Evolutionary conservation across 1,140 invertebrate species (phyloP).

Genomic region (Drosophila tristis): DNA sequence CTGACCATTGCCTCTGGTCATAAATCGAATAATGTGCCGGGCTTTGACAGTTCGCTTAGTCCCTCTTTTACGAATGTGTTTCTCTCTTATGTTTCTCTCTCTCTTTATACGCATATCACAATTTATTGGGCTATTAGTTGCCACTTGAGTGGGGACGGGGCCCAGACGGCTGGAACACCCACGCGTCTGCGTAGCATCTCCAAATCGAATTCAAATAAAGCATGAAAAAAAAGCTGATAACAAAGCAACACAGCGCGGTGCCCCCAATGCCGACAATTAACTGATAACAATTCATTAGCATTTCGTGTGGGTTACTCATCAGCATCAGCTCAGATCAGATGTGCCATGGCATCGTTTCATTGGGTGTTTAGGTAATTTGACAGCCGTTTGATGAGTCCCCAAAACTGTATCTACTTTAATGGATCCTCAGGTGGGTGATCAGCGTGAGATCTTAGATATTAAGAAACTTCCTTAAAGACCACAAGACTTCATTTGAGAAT

Average conservation of each 20-base stretch:
- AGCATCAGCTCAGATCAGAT: slow-evolving; percentile 15
- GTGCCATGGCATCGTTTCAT: slow-evolving; percentile 29
- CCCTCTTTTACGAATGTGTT: slow-evolving; percentile 12
- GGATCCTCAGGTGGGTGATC: slow-evolving; percentile 18
- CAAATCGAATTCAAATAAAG: slow-evolving; percentile 61
- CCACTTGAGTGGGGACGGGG: slow-evolving; percentile 59
- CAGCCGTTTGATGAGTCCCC: slow-evolving; percentile 60
- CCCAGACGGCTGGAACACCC: slow-evolving; percentile 50
- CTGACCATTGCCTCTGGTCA: slow-evolving; percentile 40
- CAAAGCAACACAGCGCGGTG: slow-evolving; percentile 25
- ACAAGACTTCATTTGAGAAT: no score
- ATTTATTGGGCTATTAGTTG: slow-evolving; percentile 78
- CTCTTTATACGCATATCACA: slow-evolving; percentile 30
- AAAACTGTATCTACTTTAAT: slow-evolving; percentile 24
- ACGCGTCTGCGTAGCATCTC: slow-evolving; percentile 31
- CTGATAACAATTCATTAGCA: slow-evolving; percentile 79
- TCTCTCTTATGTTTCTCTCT: slow-evolving; percentile 16
- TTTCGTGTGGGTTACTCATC: slow-evolving; percentile 53
- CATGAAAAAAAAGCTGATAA: slow-evolving; percentile 62
- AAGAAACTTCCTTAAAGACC: no score
- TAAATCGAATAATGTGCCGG: slow-evolving; percentile 64
- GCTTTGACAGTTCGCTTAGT: slow-evolving; percentile 60
- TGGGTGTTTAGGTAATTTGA: slow-evolving; percentile 73
- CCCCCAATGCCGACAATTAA: slow-evolving; percentile 51
- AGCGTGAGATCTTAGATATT: neutral